Conservation (phyloP, 2,113 vertebrate species). For the Bubalus kerabau region DNA sequence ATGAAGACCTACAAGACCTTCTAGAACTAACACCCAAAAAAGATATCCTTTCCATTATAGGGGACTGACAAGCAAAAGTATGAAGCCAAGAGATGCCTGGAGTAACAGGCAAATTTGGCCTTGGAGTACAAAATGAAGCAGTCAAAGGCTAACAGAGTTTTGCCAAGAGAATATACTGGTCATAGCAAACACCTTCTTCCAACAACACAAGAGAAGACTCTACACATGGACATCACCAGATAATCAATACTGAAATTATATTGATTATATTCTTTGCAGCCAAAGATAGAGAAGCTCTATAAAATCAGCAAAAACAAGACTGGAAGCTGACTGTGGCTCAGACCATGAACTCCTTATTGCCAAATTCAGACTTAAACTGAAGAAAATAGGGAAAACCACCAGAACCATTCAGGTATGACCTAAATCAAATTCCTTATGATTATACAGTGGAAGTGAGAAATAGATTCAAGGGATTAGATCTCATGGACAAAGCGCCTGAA, state of each 20-base stretch:
- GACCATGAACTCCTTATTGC: neutral
- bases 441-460: neutral
- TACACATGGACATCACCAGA: neutral
- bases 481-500: neutral
- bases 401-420: neutral
- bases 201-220: neutral
- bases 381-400: neutral
- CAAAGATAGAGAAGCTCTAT: neutral
- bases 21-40: neutral
- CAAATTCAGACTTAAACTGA: neutral
- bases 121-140: neutral
- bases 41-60: neutral
- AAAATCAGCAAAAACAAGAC: neutral
- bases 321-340: neutral
- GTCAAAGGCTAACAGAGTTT: neutral
- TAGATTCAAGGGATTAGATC: neutral
- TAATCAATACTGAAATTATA: neutral
- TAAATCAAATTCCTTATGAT: neutral
- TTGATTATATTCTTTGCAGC: neutral
- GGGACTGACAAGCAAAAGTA: neutral
- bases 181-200: neutral
- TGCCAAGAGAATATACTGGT: neutral
- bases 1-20: neutral
- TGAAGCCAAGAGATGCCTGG: neutral
- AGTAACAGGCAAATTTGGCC: neutral